Base-by-base conservation (phyloP, 1,140 invertebrate genomes). In the Condylostylus longicornis region DNA sequence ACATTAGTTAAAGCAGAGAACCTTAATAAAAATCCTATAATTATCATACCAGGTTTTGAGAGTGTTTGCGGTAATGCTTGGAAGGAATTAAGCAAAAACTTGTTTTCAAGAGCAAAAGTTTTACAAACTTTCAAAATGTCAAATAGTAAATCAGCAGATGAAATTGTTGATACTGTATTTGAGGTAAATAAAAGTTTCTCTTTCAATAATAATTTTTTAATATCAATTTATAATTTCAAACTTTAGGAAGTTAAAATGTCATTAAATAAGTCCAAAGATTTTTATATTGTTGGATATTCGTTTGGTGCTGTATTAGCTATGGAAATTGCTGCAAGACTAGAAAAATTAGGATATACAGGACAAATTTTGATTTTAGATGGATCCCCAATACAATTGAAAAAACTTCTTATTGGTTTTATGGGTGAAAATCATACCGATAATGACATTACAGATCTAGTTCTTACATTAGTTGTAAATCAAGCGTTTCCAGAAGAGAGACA, bases 31-130 rank as follows among this genome's bases (percentile, higher is more conserved):
- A 59, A 43, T 8, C 51, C 53, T 19, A 63, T 79, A 42, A 83
- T 87, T 53, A 68, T 86, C 42, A 58, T 89, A 25, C 85, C 85
- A 36, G 82, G 85, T 13, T 63, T 90, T 29, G 86, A 90, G 66
- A 84, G 83, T 13, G 69, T 71, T 33, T 70, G 72, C 12, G 54
- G 58, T 34, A 39, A 46, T n/a, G 46, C 51, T 1, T 61, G 58
- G 58, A 49, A 54, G 12, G 45, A 46, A 28, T 42, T 61, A 18
- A 56, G 51, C 0, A 35, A 34, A 0, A 19, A 15, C 4, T 19
- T 62, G 7, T 37, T 45, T 12, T 52, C 45, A 22, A 42, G 40
- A 6, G 37, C 48, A 10, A 42, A 41, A 22, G 38, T 58, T 8
- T 22, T 57, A 17, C 54, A 60, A 29, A 38, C 54, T 2, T 48